Base-by-base conservation (phyloP, 2,797 vertebrate species). In the Enteromius argenteus region DNA sequence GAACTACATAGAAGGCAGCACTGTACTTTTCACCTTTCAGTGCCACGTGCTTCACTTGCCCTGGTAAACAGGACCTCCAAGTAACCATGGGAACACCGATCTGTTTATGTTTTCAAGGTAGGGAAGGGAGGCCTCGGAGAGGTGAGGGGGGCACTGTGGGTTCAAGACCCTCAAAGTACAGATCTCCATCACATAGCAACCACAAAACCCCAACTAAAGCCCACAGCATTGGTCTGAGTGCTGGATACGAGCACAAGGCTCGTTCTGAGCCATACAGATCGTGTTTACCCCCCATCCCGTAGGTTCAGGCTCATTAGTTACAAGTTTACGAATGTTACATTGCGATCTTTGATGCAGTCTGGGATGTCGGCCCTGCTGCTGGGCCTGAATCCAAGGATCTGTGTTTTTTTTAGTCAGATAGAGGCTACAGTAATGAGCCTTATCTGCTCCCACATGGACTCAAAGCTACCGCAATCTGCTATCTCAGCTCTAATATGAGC, bases 381-480 rank as follows among this genome's bases (percentile, higher is more conserved):
- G 86, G 87, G 87, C 84, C 60, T 2, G 44, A 82, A 78, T 86
- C 85, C 81, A 89, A 79, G 49, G 68, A 77, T 80, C 46, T 85
- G 86, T 4, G 7, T 7, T 87, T 85, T 58, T 86, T 86, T 86
- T 79, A 68, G 78, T 44, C 87, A 86, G 85, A 88, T 89, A 88
- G 80, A 85, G 62, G 71, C 79, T 74, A 68, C 79, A 82, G 85
- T 86, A 86, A 87, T 85, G 81, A 86, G 85, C 75, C 46, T 86
- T 89, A 90, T 90, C 89, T 89, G 83, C 85, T 84, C 83, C 84
- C 86, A 87, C 79, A 83, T 76, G 62, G 84, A 83, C 81, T 86
- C 89, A 87, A 85, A 88, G 86, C 81, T 53, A 75, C 84, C 83
- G 78, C 83, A 86, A 89, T 83, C 78, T 89, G 85, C 85, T 85